A percentile compares a stretch with the other conserved stretches of the same genome.
Conservation (phyloP, 2,797 vertebrate genomes). For the Typhlichthys eigenmanni region DNA sequence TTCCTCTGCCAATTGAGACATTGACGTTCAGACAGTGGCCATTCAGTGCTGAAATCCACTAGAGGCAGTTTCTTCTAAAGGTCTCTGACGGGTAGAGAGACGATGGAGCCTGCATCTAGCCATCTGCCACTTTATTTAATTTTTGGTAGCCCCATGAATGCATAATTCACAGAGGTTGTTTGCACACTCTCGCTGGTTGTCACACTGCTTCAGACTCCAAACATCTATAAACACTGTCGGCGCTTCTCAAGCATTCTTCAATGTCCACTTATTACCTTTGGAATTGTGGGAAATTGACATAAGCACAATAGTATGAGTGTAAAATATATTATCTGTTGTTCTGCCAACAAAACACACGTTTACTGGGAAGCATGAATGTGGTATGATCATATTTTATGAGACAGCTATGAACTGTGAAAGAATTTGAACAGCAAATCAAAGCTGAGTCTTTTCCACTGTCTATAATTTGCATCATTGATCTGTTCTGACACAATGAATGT, state of each 20-base stretch:
- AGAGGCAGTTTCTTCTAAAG: neutral
- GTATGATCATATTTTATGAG: too few relatives aligned
- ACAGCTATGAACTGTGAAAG: too few relatives aligned
- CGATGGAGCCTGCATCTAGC: neutral
- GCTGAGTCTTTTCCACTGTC: too few relatives aligned
- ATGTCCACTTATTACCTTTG: too few relatives aligned
- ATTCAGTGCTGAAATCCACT: constrained; percentile 1
- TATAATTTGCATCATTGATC: too few relatives aligned
- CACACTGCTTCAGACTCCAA: too few relatives aligned
- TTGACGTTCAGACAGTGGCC: neutral
- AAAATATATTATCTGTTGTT: neutral
- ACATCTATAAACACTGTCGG: neutral
- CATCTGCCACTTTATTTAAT: neutral
- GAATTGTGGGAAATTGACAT: too few relatives aligned
- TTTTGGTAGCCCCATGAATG: neutral
- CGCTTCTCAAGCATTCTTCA: too few relatives aligned
- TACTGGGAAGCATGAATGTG: too few relatives aligned
- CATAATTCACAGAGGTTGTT: neutral
- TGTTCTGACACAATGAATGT: neutral
- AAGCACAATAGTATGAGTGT: too few relatives aligned
- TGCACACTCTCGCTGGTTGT: too few relatives aligned
- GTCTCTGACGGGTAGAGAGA: neutral
- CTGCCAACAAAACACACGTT: neutral
- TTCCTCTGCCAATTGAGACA: neutral
- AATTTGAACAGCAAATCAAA: too few relatives aligned